phyloP scores from a whole-genome alignment of 2,888 invertebrate genomes.

The Ochropleura leucogaster region DNA sequence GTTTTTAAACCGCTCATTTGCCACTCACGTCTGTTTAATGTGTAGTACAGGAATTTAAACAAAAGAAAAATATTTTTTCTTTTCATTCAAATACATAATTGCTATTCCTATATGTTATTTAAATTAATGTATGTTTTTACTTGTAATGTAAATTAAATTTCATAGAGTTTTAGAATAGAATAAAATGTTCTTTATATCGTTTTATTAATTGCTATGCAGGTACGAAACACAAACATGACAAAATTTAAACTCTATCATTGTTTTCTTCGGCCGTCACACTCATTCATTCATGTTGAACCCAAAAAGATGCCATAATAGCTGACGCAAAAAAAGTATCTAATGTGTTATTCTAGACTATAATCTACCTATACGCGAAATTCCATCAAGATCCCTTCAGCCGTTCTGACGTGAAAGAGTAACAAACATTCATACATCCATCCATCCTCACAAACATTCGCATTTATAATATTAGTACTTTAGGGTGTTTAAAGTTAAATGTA shows the following conservation, averaged over 20 bases:
- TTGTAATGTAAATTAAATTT: too few relatives aligned
- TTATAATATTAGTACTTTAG: neutral
- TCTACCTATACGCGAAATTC: too few relatives aligned
- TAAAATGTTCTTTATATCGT: too few relatives aligned
- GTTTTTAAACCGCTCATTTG: constrained; percentile 67
- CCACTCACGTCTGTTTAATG: constrained; percentile 59
- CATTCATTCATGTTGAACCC: neutral
- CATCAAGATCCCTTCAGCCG: too few relatives aligned
- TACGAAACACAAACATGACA: neutral
- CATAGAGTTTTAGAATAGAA: neutral
- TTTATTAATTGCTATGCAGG: neutral
- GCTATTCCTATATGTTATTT: neutral
- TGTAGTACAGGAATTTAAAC: constrained; percentile 25
- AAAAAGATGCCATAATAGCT: neutral
- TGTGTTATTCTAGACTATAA: too few relatives aligned
- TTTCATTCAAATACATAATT: neutral
- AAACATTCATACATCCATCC: too few relatives aligned
- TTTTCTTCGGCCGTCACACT: neutral
- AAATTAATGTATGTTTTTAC: neutral
- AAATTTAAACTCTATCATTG: neutral
- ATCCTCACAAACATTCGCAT: too few relatives aligned
- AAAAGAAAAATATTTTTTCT: constrained; percentile 4
- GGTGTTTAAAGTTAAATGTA: constrained; percentile 3
- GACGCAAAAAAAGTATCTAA: too few relatives aligned
- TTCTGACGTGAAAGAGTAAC: too few relatives aligned